Conservation (phyloP, 2,113 vertebrate genomes). For the Macrotus californicus region DNA sequence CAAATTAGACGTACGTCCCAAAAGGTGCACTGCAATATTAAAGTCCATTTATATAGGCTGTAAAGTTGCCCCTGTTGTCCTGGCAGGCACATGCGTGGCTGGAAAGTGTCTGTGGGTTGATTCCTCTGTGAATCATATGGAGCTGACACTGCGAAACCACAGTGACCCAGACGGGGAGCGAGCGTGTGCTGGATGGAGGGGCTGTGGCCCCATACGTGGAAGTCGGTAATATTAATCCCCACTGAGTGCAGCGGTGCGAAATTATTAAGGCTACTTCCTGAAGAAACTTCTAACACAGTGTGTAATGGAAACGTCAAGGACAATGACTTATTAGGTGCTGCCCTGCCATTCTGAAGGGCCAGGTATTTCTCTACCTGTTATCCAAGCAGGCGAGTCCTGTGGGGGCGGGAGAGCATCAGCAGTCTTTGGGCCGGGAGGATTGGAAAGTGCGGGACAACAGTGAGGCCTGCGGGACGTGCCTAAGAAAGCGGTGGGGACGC, state of each 20-base stretch:
- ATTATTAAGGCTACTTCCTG: slow-evolving; percentile 71
- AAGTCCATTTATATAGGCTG: slow-evolving; percentile 69
- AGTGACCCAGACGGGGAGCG: slow-evolving; percentile 45
- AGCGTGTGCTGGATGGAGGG: slow-evolving; percentile 56
- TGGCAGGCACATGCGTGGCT: slow-evolving; percentile 50
- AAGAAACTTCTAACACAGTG: slow-evolving; percentile 59
- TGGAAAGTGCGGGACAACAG: background rate
- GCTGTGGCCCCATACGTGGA: slow-evolving; percentile 36
- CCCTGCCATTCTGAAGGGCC: slow-evolving; percentile 56
- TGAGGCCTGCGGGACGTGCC: background rate
- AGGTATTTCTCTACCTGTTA: slow-evolving; percentile 63
- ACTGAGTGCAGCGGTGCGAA: slow-evolving; percentile 68
- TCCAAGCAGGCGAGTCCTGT: slow-evolving; percentile 1
- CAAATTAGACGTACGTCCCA: slow-evolving; percentile 67
- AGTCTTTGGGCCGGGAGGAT: slow-evolving; percentile 42
- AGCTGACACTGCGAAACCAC: slow-evolving; percentile 58
- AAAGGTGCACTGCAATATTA: slow-evolving; percentile 76
- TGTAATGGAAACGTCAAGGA: slow-evolving; percentile 76
- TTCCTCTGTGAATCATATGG: slow-evolving; percentile 66
- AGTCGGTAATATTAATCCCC: slow-evolving; percentile 76
- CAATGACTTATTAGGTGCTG: slow-evolving; percentile 69
- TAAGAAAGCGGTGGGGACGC: background rate
- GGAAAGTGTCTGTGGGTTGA: slow-evolving; percentile 58
- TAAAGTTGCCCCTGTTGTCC: slow-evolving; percentile 64
- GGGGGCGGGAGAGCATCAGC: background rate